Evolutionary conservation across 2,113 vertebrate species (phyloP), one percentile per base, ranked within the genome.

Genomic region (Cebus imitator): DNA sequence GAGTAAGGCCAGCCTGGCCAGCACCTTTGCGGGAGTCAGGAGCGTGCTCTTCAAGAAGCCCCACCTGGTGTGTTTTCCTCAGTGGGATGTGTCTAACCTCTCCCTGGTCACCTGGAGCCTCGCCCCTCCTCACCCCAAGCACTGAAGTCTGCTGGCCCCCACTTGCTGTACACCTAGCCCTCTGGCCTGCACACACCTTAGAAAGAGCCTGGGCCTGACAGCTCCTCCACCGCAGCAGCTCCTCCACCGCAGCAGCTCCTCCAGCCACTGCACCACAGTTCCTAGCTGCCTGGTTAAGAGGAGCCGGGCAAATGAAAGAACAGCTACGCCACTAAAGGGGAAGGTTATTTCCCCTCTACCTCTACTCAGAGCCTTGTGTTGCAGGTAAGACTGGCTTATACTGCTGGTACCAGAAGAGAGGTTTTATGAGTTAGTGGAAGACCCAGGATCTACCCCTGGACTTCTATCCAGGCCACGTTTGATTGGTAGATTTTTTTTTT

Each of bases 201-300:
- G 4, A 20, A 52, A 64, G 8, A 16, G 17, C 27, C 25, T 17
- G 55, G n/a, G 2, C 55, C 78, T 48, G 25, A 7, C 30, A 1
- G 57, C 68, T 45, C 50, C 50, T 52, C 13, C 50, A 52, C 48
- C 13, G 13, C 48, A 50, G 48, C 48, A 48, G 64, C 64, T 16
- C 45, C 21, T 20, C 5, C 48, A 64, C 35, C 61, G 6, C 0
- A 1, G 9, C 30, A 1, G 57, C 68, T 45, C 48, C 48, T 50
- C 12, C 48, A 18, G 6, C 32, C 81, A 8, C 21, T 21, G 7
- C 48, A 16, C n/a, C 55, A 4, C 0, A 1, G 25, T 18, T 12
- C 35, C 73, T 37, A n/a, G 21, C 57, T 20, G 25, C 82, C 48
- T 11, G 13, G 37, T 17, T 12, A 7, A 79, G 32, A 9, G 40